These are phyloP conservation scores for Intellagama lesueurii DNA, from an alignment of 2,797 vertebrate genomes.

Conservation along the genomic window DNA sequence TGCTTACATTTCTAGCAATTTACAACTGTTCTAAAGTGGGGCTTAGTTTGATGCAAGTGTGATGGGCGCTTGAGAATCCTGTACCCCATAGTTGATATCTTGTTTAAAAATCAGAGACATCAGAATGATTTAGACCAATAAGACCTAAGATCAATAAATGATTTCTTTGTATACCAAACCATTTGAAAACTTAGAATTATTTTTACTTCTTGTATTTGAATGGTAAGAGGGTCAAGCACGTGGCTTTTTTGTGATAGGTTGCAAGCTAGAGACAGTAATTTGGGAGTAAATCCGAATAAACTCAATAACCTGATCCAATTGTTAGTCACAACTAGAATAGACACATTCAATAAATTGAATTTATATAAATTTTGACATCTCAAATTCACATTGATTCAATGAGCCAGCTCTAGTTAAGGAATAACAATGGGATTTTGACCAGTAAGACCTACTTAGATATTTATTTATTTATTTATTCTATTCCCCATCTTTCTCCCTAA, in stretches of 20 bases:
- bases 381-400: no score
- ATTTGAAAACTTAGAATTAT: neutral
- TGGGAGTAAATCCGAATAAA: neutral
- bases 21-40: neutral
- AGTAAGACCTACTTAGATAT: neutral
- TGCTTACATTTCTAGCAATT: neutral
- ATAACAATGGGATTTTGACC: no score
- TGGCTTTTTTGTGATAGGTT: neutral
- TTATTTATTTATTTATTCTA: no score
- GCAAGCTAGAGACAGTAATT: neutral
- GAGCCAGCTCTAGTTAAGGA: no score
- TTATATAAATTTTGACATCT: no score
- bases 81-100: neutral
- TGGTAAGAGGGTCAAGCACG: neutral
- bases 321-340: no score
- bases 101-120: constrained; percentile 38
- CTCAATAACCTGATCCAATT: no score
- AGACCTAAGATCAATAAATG: neutral
- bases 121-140: neutral
- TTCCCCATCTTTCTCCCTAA: no score
- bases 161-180: neutral
- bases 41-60: constrained; percentile 7
- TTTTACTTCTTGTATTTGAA: neutral
- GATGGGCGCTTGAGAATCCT: neutral
- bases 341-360: no score